These are phyloP conservation scores for Amniataba percoides DNA, from an alignment of 2,797 vertebrate genomes.

Conservation along the genomic window DNA sequence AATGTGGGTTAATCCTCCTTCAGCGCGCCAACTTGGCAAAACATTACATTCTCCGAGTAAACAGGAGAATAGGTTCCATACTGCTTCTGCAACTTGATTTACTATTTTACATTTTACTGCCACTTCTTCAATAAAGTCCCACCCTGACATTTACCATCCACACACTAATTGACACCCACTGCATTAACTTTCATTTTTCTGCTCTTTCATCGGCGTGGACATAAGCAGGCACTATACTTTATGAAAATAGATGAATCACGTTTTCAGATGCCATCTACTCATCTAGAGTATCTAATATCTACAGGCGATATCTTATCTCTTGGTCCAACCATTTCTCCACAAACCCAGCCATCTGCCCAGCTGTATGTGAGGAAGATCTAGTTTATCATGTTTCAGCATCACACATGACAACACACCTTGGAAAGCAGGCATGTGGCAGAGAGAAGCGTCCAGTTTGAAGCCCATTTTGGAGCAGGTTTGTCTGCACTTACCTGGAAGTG, in stretches of 20 bases:
- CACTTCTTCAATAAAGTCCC: slow-evolving; percentile 47
- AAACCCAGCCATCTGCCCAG: neutral
- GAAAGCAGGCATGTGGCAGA: neutral
- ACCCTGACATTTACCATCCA: slow-evolving; percentile 46
- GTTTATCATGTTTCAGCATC: neutral
- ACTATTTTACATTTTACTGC: slow-evolving; percentile 66
- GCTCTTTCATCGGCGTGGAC: slow-evolving; percentile 2
- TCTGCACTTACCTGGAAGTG: slow-evolving; percentile 91
- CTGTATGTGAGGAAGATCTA: neutral
- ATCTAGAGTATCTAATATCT: neutral
- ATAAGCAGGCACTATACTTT: neutral
- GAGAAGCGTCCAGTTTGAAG: neutral
- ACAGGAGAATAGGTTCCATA: slow-evolving; percentile 81
- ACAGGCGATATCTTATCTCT: neutral
- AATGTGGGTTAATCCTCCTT: slow-evolving; percentile 82
- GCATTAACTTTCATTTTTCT: neutral
- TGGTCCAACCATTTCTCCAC: neutral
- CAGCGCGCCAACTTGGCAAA: slow-evolving; percentile 81
- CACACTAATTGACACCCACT: slow-evolving; percentile 41
- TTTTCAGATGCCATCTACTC: neutral
- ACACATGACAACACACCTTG: neutral
- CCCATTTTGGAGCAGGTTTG: neutral
- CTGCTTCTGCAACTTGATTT: slow-evolving; percentile 69
- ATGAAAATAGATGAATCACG: neutral
- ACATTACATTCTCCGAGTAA: slow-evolving; percentile 73